Conservation (phyloP, 2,888 invertebrate genomes). For the Xestia c-nigrum region DNA sequence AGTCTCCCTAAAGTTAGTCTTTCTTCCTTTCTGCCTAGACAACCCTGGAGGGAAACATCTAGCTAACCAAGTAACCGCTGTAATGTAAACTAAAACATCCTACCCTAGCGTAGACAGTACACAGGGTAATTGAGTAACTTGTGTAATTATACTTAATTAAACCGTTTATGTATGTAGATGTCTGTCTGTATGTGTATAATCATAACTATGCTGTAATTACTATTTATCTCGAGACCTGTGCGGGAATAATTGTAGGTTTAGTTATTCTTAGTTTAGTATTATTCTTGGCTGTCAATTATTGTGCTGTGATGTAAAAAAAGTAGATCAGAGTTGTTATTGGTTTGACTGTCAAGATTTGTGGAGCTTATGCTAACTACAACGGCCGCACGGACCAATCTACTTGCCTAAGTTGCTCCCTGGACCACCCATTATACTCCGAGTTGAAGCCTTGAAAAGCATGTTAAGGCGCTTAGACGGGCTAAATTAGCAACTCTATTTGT, state of each 20-base stretch:
- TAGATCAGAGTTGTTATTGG: not conserved
- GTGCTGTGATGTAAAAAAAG: not conserved
- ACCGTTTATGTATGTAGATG: constrained; percentile 22
- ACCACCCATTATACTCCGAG: too few species aligned
- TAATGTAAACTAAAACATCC: constrained; percentile 19
- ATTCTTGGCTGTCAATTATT: not conserved
- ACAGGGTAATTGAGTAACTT: constrained; percentile 30
- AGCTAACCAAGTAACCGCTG: not conserved
- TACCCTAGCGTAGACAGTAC: constrained; percentile 8
- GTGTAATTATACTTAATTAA: constrained; percentile 41
- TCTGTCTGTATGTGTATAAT: constrained; percentile 23
- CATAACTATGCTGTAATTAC: constrained; percentile 30
- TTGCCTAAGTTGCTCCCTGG: too few species aligned
- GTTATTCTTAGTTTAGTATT: constrained; percentile 14
- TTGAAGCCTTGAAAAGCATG: too few species aligned
- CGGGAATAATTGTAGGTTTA: constrained; percentile 33
- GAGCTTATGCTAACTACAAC: too few species aligned
- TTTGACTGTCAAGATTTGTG: not conserved
- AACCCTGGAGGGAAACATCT: constrained; percentile 23
- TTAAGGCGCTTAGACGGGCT: too few species aligned
- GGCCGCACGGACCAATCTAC: too few species aligned
- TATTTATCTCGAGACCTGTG: constrained; percentile 33
- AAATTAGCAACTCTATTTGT: too few species aligned
- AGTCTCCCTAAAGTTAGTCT: not conserved
- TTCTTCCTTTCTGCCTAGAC: not conserved